Conservation (phyloP, 2,797 vertebrate genomes). For the Serranus cabrilla region DNA sequence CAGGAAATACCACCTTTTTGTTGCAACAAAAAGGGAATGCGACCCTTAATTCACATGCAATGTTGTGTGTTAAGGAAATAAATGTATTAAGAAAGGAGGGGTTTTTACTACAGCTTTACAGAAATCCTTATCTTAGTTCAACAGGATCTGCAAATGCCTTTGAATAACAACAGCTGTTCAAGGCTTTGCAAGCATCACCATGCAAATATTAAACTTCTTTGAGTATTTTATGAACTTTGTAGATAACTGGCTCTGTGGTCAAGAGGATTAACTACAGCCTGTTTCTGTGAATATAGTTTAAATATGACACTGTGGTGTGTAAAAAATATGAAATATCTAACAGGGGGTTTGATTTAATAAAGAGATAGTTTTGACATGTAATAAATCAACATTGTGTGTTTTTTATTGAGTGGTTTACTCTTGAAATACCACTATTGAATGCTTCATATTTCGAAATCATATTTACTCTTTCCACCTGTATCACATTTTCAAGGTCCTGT, state of each 20-base stretch:
- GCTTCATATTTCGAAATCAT: conserved; percentile 3
- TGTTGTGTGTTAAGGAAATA: neutral
- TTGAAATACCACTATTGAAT: neutral
- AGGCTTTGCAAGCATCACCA: neutral
- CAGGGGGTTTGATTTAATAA: conserved; percentile 27
- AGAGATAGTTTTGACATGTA: conserved; percentile 1
- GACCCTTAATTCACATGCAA: no score
- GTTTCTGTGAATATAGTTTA: conserved; percentile 1
- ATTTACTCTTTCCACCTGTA: neutral
- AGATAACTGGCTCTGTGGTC: neutral
- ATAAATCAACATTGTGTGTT: neutral
- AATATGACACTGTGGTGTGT: conserved; percentile 11
- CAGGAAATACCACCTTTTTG: no score
- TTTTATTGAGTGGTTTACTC: neutral
- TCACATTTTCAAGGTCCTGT: neutral
- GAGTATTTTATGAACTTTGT: neutral
- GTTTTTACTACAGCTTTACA: neutral
- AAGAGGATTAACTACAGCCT: neutral
- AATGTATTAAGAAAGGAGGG: neutral
- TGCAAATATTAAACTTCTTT: neutral
- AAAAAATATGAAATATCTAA: neutral
- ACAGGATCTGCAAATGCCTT: neutral
- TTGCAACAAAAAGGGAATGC: no score
- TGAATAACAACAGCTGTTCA: neutral
- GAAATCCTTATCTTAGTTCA: neutral